phyloP scores from a whole-genome alignment of 2,888 invertebrate genomes.

The Xestia c-nigrum region DNA sequence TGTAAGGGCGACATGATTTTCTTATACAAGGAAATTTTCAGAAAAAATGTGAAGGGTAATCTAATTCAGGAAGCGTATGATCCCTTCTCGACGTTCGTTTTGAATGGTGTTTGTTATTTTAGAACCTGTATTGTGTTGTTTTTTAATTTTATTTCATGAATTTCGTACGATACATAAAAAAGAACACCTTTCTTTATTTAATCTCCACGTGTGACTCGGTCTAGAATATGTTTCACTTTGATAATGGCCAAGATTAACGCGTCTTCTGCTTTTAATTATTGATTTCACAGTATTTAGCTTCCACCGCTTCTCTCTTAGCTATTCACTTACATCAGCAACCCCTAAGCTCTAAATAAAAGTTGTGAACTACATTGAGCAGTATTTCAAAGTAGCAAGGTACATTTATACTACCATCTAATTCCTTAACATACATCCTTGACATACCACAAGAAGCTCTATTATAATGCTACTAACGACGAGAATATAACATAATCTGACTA shows the following conservation, averaged over 20 bases:
- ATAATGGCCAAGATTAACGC: background rate
- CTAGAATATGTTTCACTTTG: background rate
- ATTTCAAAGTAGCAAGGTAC: background rate
- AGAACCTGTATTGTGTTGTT: background rate
- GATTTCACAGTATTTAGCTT: background rate
- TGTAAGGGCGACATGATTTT: background rate
- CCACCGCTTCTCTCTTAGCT: background rate
- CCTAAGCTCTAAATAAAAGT: background rate
- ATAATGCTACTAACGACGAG: background rate
- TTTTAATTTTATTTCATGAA: background rate
- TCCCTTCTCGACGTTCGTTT: slow-evolving; percentile 13
- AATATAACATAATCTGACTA: background rate
- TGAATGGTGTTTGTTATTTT: slow-evolving; percentile 5
- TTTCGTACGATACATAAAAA: background rate
- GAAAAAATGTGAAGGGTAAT: slow-evolving; percentile 11
- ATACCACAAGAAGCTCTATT: background rate
- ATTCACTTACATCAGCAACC: background rate
- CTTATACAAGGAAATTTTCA: background rate
- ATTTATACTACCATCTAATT: background rate
- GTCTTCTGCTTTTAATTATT: background rate
- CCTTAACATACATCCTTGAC: background rate
- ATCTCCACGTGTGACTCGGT: background rate
- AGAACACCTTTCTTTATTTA: background rate
- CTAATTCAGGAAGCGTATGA: slow-evolving; percentile 37
- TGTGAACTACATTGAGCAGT: background rate